phyloP scores from a whole-genome alignment of 2,797 vertebrate genomes.

The Darevskia mixta region DNA sequence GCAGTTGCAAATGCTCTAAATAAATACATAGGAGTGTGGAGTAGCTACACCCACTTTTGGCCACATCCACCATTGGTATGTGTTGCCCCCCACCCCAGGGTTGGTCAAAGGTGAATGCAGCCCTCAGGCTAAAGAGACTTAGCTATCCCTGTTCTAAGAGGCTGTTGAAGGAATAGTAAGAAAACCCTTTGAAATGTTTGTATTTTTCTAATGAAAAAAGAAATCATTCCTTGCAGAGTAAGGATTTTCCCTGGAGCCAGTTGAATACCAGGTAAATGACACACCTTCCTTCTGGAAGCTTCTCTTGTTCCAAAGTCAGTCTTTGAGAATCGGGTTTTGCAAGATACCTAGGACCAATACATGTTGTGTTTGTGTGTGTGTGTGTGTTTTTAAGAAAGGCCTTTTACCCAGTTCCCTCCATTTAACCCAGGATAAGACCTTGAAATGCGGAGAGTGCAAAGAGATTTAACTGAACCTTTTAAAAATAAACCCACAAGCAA shows the following conservation, averaged over 20 bases:
- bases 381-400: no score
- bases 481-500: slow-evolving; percentile 10
- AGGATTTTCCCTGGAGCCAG: neutral
- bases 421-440: slow-evolving; percentile 1
- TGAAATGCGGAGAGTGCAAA: slow-evolving; percentile 14
- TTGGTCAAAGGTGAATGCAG: no score
- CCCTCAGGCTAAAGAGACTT: no score
- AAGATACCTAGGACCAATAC: neutral
- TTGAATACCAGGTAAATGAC: neutral
- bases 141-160: neutral
- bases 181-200: neutral
- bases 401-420: slow-evolving; percentile 34
- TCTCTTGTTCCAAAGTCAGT: neutral
- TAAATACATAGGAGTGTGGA: no score
- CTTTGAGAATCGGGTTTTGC: slow-evolving; percentile 23
- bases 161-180: neutral
- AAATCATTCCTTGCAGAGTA: neutral
- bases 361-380: neutral
- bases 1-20: no score
- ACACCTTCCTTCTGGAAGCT: neutral
- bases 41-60: no score
- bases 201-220: neutral
- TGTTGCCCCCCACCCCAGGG: no score
- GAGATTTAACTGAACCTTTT: neutral
- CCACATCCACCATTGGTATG: no score